Base-by-base conservation (phyloP, 1,140 invertebrate species). In the Ephestia elutella region DNA sequence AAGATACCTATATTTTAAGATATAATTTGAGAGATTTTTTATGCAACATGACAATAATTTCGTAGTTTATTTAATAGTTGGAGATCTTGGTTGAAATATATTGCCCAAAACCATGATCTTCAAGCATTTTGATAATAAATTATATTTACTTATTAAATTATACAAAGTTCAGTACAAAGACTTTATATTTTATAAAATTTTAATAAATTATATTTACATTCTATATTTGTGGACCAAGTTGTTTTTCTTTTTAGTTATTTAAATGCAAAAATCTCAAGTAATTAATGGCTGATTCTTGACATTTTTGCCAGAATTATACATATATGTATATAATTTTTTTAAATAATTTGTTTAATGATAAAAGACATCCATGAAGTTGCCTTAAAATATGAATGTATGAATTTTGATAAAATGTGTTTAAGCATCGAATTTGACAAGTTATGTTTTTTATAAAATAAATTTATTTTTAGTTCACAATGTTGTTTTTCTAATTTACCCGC, bases 281-380 rank as follows among this genome's bases (percentile, higher is more conserved):
- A 71, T 70, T 66, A 35, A 84, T 87, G 84, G 84, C 84, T 87
- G 84, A 81, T 71, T 71, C 68, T 82, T 81, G 84, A 87, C 70
- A 85, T 87, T 87, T 87, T 87, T 87, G 78, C 70, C 28, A 61
- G 56, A 62, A 63, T 54, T 59, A 62, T 63, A 62, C 54, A 69
- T 68, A 66, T 62, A 62, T 56, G 69, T 68, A 66, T 62, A 60
- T 61, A 57, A 56, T 66, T 62, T 56, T 66, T 67, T 53, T 32
- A 19, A 44, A 54, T 50, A 48, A 59, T 57, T 54, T 68, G 60
- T 63, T 61, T 49, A 59, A 56, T 58, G 57, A 65, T 68, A 70
- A 58, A 61, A 68, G 71, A 56, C 65, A 66, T 62, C 66, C 63
- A 70, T 67, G 60, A 73, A 61, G 79, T 73, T 83, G 82, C 83